Percentiles rank a stretch among this genome's conserved stretches.
Conservation (phyloP, 2,888 invertebrate genomes). For the Pollenia amentaria region DNA sequence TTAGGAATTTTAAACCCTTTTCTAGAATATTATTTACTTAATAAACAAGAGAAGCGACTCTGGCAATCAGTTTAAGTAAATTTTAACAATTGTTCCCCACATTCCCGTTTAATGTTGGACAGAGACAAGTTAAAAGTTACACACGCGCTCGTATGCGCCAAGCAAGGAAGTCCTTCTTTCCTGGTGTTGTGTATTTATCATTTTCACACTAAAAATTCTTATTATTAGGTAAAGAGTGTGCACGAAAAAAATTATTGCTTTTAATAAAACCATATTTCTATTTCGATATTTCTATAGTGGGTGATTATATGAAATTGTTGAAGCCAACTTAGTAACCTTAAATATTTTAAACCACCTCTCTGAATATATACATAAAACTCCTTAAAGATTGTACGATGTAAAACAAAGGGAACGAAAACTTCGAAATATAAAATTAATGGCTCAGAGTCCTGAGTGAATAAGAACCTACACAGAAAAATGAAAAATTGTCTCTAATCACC, state of each 20-base stretch:
- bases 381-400: no score
- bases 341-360: no score
- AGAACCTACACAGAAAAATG: no score
- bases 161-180: neutral
- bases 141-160: neutral
- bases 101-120: slow-evolving; percentile 44
- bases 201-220: slow-evolving; percentile 24
- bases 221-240: neutral
- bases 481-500: no score
- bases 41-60: neutral
- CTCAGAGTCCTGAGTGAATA: no score
- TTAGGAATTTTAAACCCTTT: slow-evolving; percentile 48
- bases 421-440: no score
- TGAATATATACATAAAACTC: no score
- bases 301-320: no score
- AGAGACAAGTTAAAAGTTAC: slow-evolving; percentile 18
- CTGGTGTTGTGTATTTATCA: slow-evolving; percentile 26
- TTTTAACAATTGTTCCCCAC: slow-evolving; percentile 46
- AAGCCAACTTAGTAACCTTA: no score
- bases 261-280: neutral
- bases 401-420: no score
- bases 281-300: no score
- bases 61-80: slow-evolving; percentile 3
- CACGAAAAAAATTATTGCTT: slow-evolving; percentile 9
- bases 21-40: neutral